Evolutionary conservation across 2,113 vertebrate species (phyloP).

Genomic region (Pteronura brasiliensis): DNA sequence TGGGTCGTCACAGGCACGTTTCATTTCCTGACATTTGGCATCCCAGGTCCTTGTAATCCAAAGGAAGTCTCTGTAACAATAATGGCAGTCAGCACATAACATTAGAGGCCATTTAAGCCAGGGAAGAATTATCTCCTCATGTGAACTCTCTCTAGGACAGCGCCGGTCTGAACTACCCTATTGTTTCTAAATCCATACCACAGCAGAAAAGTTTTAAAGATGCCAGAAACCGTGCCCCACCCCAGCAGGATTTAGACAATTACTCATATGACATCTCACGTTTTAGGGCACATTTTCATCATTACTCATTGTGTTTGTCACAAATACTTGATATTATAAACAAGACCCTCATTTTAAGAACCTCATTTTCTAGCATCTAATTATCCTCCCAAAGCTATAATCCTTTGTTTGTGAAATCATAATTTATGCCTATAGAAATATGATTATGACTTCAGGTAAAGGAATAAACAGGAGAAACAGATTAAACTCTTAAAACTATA

Average conservation of each 20-base stretch:
- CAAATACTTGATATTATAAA: conserved; percentile 44
- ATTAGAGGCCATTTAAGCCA: neutral
- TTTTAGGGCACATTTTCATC: conserved; percentile 19
- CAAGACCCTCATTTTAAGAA: conserved; percentile 46
- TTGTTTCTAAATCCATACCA: neutral
- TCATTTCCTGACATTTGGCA: neutral
- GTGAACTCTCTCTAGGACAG: neutral
- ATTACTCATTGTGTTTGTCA: neutral
- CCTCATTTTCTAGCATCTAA: conserved; percentile 43
- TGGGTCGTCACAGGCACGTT: neutral
- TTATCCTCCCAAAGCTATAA: conserved; percentile 51
- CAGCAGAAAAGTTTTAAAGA: conserved; percentile 20
- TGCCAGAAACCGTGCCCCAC: neutral
- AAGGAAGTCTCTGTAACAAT: conserved; percentile 9
- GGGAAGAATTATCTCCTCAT: neutral
- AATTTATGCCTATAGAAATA: conserved; percentile 60
- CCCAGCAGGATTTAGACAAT: neutral
- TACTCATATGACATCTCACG: neutral
- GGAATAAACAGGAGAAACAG: conserved; percentile 21
- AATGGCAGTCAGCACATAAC: neutral
- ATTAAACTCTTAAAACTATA: conserved; percentile 39
- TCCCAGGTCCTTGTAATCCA: neutral
- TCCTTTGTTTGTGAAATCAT: conserved; percentile 55
- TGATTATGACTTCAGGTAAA: conserved; percentile 52
- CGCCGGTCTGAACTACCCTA: neutral